Base-by-base conservation (phyloP, 2,113 vertebrate genomes). In the Sander lucioperca region DNA sequence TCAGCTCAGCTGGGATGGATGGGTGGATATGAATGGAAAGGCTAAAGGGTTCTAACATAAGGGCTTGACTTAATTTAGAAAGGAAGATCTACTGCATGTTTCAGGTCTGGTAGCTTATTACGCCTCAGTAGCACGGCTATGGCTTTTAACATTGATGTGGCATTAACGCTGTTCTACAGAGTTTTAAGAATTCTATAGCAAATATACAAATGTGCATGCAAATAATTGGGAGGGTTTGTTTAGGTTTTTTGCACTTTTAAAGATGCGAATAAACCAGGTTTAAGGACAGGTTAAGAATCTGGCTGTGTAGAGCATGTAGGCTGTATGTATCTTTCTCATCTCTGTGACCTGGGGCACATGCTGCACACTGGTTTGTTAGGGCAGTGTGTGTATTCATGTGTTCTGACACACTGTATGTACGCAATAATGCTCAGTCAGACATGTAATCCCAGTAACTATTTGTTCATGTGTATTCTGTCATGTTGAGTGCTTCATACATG, bases 271-370 rank as follows among this genome's bases (percentile, higher is more conserved):
- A 69, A 64, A 10, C 39, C n/a, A 61, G 27, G 58, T 74, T 33
- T 63, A 30, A 33, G 10, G 19, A 27, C 0, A 57, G 68, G 59
- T 76, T 70, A 45, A 30, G 16, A 63, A n/a, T 61, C 30, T 79
- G 78, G 78, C 85, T 92, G 79, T 84, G 59, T 75, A 61, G 78
- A 81, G 91, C 91, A 91, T 91, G 89, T 79, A 81, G 67, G 83
- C 83, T 82, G 78, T 82, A 7, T 87, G 77, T 83, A 45, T 84
- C 79, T 86, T 47, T 67, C 78, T 74, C 71, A 58, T 86, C 84
- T 86, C 85, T 88, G 73, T 91, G 85, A 89, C 78, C 77, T 70
- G 70, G 76, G 77, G 80, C 90, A 87, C 73, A 84, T 84, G 86
- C 86, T 88, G 82, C 77, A 81, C 81, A 23, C 86, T 77, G n/a